Evolutionary conservation across 2,888 invertebrate genomes (phyloP).

Genomic region (Noctua janthe): DNA sequence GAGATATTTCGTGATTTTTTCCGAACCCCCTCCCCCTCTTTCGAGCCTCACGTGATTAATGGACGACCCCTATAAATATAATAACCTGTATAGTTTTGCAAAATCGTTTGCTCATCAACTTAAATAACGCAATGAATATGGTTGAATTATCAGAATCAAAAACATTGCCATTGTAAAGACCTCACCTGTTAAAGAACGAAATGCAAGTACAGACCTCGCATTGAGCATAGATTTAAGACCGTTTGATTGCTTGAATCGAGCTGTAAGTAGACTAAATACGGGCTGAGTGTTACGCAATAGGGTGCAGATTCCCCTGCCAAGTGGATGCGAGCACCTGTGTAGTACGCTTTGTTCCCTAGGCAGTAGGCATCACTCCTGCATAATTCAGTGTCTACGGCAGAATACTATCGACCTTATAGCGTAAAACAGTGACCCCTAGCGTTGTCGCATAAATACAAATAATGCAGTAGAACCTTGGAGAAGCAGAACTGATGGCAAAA

Average conservation of each 20-base stretch:
- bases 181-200: neutral
- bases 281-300: neutral
- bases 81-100: neutral
- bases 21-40: no score
- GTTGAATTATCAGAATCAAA: neutral
- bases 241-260: neutral
- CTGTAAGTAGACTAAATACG: neutral
- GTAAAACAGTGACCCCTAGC: slow-evolving; percentile 14
- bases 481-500: neutral
- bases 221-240: neutral
- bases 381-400: slow-evolving; percentile 45
- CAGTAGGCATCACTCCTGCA: slow-evolving; percentile 28
- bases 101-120: neutral
- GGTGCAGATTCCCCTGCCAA: neutral
- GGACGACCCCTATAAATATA: no score
- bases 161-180: neutral
- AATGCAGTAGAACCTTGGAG: neutral
- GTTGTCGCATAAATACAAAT: slow-evolving; percentile 18
- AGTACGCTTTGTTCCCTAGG: neutral
- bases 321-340: neutral
- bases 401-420: slow-evolving; percentile 28
- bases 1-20: no score
- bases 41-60: no score
- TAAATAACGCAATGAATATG: neutral
- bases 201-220: neutral